Percentiles rank a stretch among this genome's conserved stretches.
These are phyloP conservation scores for Drosophila fuyamai DNA, from an alignment of 1,140 invertebrate species.

Conservation along the genomic window DNA sequence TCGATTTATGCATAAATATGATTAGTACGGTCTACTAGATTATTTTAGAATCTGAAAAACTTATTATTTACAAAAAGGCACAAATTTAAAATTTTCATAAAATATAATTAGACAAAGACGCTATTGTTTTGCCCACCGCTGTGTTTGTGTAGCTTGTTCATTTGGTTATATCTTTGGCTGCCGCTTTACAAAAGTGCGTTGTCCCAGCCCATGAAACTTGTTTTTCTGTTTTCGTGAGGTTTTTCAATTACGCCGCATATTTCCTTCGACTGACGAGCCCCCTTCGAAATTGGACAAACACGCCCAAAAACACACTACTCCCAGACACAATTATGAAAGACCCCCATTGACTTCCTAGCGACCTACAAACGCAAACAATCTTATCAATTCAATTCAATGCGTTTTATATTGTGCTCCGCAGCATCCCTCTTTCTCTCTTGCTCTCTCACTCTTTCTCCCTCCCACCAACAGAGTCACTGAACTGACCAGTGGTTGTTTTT, in stretches of 20 bases:
- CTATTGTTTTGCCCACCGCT: not conserved
- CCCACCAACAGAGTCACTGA: constrained; percentile 41
- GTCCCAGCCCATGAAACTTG: constrained; percentile 33
- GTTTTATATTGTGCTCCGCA: constrained; percentile 43
- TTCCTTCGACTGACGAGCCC: constrained; percentile 42
- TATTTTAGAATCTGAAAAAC: too few relatives aligned
- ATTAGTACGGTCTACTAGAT: too few relatives aligned
- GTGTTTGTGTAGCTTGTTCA: constrained; percentile 7
- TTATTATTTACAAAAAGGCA: too few relatives aligned
- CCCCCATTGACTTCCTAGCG: constrained; percentile 45
- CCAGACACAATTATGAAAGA: constrained; percentile 20
- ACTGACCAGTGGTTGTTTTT: constrained; percentile 46
- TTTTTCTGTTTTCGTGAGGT: constrained; percentile 30
- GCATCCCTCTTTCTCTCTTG: constrained; percentile 14
- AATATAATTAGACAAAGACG: not conserved
- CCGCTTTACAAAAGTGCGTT: constrained; percentile 36
- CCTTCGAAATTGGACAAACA: constrained; percentile 26
- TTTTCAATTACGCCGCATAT: constrained; percentile 46
- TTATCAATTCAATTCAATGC: constrained; percentile 47
- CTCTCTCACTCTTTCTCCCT: constrained; percentile 5
- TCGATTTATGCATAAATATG: too few relatives aligned
- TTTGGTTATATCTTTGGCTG: constrained; percentile 24
- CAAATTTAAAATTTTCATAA: too few relatives aligned
- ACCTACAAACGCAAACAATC: constrained; percentile 48
- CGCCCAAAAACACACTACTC: constrained; percentile 8